Evolutionary conservation across 2,888 invertebrate species (phyloP).

Genomic region (Cephus nigrinus): DNA sequence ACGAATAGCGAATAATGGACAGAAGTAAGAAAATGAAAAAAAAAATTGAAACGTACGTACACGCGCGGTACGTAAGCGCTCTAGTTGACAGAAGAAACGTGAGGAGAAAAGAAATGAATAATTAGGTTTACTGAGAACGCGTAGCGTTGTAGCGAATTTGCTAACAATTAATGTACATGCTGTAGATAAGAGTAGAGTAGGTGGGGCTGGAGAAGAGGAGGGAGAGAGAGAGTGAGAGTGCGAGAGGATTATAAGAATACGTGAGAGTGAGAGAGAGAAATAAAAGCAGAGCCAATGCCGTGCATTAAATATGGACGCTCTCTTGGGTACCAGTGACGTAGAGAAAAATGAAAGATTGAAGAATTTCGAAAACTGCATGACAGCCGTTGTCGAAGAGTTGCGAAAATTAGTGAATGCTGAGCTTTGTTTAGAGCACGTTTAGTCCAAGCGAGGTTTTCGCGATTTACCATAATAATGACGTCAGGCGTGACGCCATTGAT

Average conservation of each 20-base stretch:
- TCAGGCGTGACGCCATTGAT: too few species aligned
- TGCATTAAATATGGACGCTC: too few species aligned
- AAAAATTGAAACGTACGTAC: slow-evolving; percentile 34
- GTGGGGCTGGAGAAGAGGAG: slow-evolving; percentile 13
- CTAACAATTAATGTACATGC: slow-evolving; percentile 10
- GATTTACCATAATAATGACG: too few species aligned
- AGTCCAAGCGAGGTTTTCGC: too few species aligned
- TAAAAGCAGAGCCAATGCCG: too few species aligned
- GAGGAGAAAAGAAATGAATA: not conserved
- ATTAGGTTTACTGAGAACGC: slow-evolving; percentile 3
- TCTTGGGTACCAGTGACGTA: too few species aligned
- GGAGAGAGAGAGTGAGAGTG: slow-evolving; percentile 18
- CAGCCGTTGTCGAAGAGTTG: too few species aligned
- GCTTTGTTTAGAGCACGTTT: too few species aligned
- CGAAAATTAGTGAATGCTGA: too few species aligned
- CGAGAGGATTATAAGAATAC: not conserved
- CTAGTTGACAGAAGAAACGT: not conserved
- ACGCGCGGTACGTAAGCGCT: slow-evolving; percentile 16
- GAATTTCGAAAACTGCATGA: too few species aligned
- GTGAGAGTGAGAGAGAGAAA: too few species aligned
- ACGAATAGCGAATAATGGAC: not conserved
- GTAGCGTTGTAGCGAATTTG: slow-evolving; percentile 9
- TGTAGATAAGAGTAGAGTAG: slow-evolving; percentile 4
- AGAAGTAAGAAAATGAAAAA: slow-evolving; percentile 16
- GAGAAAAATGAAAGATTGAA: too few species aligned